Evolutionary conservation across 1,140 invertebrate genomes (phyloP), one percentile per base, ranked within the genome.

Genomic region (Drosophila ambigua): DNA sequence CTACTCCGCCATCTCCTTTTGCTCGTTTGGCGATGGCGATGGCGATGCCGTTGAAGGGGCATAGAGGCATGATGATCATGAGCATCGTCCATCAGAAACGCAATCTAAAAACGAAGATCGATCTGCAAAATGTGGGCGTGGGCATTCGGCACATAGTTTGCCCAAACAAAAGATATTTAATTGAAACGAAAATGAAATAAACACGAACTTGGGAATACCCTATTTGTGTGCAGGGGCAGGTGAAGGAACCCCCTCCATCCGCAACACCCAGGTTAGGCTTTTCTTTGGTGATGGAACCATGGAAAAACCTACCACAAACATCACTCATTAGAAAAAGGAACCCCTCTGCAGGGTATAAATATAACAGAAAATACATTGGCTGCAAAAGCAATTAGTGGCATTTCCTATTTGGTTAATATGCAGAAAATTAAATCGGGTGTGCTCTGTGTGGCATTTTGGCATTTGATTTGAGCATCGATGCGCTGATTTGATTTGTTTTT

Each of bases 321-420:
- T 24, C 3, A 4, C 4, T 2, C 23, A 23, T 23, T 23, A 23
- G 28, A 9, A 35, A 35, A 4, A 39, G 15, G 15, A 48, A 20
- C 8, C 5, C 50, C 31, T 52, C 4, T 48, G 41, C 39, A 68
- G 68, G 24, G 35, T 35, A 68, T 68, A 68, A 49, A 44, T 24
- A 65, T 13, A 20, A 20, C 20, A 20, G 20, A 20, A 2, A 20
- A 63, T 57, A 72, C 76, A 85, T 68, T 53, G 58, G 62, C 45
- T 71, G 59, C 44, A 4, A 51, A 78, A 79, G 79, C 83, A 88
- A 88, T 88, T 88, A 88, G 83, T 87, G 72, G 50, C 60, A 74
- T 88, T 88, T 88, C 83, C 83, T 88, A 88, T 88, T 88, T 88
- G 83, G 84, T 83, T 88, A 88, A 88, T 88, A 77, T 88, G 83